Evolutionary conservation across 2,113 vertebrate genomes (phyloP), one percentile per base, ranked within the genome.

Genomic region (Ancistrus triradiatus): DNA sequence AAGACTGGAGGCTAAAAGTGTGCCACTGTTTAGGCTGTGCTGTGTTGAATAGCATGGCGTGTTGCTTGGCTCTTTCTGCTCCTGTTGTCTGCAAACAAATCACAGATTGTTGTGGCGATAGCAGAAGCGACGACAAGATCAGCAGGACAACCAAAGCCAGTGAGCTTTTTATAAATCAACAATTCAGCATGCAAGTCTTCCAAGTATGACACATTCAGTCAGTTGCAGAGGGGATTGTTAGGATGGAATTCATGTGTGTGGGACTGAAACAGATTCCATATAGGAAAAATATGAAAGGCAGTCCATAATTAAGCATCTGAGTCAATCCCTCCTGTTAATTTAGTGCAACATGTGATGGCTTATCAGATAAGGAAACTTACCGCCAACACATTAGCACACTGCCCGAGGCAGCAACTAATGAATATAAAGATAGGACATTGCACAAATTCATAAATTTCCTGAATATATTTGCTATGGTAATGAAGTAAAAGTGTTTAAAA

Each of bases 71-170:
- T 72, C 68, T 51, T 74, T 80, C 57, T 69, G 64, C 63, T 72
- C 5, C 78, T 85, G 83, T 83, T 88, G 82, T 84, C 76, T 43
- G 80, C 58, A 85, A 87, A 89, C 85, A 88, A 70, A 68, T 27
- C 25, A 19, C 46, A 60, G 69, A 80, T 78, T 84, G 80, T 86
- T 74, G 74, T 73, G 69, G 71, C 69, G 77, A 83, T 82, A 65
- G 51, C 47, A 43, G 28, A 15, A 47, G 27, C 28, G 67, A 64
- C 37, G 61, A 17, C 65, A 53, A 69, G 72, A 75, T 78, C 73
- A 59, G 33, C 52, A 59, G 11, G 55, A 76, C 78, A 79, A 72
- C 27, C 27, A 31, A 7, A 7, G 67, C 40, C 67, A 70, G 73
- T 56, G 68, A 51, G 52, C 68, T 56, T 62, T 66, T 70, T 71